Evolutionary conservation across 2,888 invertebrate genomes (phyloP), one percentile per base, ranked within the genome.

Genomic region (Andrena praecox): DNA sequence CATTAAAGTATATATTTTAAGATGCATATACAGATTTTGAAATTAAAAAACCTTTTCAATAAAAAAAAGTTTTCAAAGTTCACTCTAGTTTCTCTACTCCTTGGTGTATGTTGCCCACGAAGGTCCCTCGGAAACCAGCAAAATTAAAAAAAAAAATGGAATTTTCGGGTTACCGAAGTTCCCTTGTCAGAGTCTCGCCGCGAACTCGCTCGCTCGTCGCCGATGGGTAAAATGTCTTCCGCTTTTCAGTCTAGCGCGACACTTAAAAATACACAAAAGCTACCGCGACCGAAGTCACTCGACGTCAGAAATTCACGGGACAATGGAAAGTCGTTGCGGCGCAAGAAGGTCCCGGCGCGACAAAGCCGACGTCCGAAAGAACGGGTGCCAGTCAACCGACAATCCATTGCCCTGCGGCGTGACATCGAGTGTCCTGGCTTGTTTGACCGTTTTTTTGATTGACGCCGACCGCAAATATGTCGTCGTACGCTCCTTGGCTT

Each of bases 381-480:
- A 76, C 85, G 77, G 90, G 85, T 89, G 90, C 86, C 91, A 89
- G 90, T 91, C 90, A 90, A 90, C 86, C 89, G 88, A 91, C 90
- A 90, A 91, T 91, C 87, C 67, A 80, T 54, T 84, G 84, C 66
- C 62, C 75, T 81, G 85, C 82, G 85, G 77, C 77, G 83, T 87
- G 92, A 92, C 92, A 89, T 92, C 90, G 90, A 92, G 92, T 91
- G 91, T 90, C 86, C 89, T 88, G 87, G 86, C 89, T 42, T 89
- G 87, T 90, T 90, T 91, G 89, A 80, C 87, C 87, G 88, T 87
- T 86, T 89, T 42, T 88, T 85, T 87, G 85, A 90, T 89, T 84
- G 88, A 87, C 87, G 73, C 84, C 79, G 59, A 81, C 88, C 86
- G 69, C 88, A 82, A 86, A 86, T 86, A 85, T 88, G 24, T 24